phyloP scores from a whole-genome alignment of 2,888 invertebrate genomes.

The Drosophila suboccidentalis region DNA sequence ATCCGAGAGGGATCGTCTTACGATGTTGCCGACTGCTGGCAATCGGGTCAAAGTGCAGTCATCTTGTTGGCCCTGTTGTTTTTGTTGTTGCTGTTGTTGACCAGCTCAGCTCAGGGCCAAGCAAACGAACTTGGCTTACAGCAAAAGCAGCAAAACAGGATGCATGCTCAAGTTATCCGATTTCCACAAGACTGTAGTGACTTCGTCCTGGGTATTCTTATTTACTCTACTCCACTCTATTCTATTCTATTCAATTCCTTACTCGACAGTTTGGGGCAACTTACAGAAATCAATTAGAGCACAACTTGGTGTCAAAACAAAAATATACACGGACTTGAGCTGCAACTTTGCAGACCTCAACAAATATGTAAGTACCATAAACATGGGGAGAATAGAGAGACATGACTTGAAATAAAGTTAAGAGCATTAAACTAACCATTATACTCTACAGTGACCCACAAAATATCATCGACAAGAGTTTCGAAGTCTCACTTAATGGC shows the following conservation, averaged over 20 bases:
- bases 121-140: constrained; percentile 22
- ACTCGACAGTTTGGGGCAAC: constrained; percentile 16
- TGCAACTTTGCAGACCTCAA: background rate
- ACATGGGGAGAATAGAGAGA: background rate
- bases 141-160: constrained; percentile 21
- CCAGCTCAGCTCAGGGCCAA: constrained; percentile 21
- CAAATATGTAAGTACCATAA: background rate
- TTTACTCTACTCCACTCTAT: constrained; percentile 4
- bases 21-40: background rate
- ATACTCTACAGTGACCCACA: background rate
- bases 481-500: background rate
- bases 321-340: background rate
- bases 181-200: constrained; percentile 30
- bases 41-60: constrained; percentile 22
- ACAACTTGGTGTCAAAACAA: constrained; percentile 26
- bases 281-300: constrained; percentile 47
- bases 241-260: constrained; percentile 12
- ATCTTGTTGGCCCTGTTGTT: background rate
- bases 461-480: background rate
- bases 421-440: background rate
- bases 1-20: constrained; percentile 32
- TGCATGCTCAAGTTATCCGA: constrained; percentile 45
- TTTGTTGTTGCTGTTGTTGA: no score
- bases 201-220: constrained; percentile 22
- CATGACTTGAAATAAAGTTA: background rate